These are phyloP conservation scores for Eonycteris spelaea DNA, from an alignment of 2,113 vertebrate genomes.

Conservation along the genomic window DNA sequence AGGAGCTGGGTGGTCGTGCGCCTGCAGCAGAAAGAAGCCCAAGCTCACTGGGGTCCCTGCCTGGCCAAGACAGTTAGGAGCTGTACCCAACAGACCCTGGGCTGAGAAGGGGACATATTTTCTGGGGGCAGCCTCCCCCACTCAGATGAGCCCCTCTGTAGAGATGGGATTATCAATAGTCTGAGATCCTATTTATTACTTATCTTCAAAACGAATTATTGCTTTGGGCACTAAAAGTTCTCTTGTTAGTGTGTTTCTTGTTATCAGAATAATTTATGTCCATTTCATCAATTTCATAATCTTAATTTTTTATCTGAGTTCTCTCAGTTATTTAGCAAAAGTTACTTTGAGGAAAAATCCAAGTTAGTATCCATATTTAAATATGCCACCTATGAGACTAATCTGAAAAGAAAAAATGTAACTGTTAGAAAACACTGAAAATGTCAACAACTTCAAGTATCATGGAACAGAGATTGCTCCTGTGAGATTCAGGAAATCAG, in stretches of 20 bases:
- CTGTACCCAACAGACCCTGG: background rate
- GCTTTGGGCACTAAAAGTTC: background rate
- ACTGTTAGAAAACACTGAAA: background rate
- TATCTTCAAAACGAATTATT: background rate
- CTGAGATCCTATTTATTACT: background rate
- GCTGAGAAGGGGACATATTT: background rate
- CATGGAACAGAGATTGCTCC: background rate
- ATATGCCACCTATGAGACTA: background rate
- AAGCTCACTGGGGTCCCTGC: background rate
- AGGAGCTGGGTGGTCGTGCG: background rate
- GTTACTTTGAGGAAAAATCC: background rate
- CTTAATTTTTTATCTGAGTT: conserved; percentile 5
- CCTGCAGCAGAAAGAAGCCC: background rate
- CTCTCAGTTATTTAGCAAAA: conserved; percentile 10
- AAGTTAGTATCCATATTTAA: background rate
- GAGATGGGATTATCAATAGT: background rate
- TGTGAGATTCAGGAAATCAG: background rate
- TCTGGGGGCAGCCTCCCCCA: too few species aligned
- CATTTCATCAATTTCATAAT: background rate
- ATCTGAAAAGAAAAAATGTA: background rate
- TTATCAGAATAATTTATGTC: background rate
- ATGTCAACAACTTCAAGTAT: background rate
- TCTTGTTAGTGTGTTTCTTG: background rate
- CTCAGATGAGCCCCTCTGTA: background rate
- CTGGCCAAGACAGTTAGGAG: background rate